Evolutionary conservation across 2,797 vertebrate genomes (phyloP).

Genomic region (Notamacropus eugenii): DNA sequence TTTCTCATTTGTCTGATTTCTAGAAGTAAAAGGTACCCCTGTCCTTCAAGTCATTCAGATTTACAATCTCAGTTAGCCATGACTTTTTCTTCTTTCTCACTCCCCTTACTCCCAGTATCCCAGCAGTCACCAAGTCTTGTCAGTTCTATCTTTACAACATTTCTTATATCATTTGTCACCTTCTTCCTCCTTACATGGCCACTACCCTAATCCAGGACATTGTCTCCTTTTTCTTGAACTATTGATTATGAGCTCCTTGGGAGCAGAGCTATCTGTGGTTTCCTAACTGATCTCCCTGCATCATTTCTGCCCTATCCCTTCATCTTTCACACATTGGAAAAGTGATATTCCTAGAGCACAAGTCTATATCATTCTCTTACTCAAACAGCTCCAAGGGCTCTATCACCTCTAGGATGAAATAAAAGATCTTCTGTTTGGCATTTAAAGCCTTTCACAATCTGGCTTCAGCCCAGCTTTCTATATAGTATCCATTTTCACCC

Average conservation of each 20-base stretch:
- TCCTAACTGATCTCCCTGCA: slow-evolving; percentile 1
- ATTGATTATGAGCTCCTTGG: slow-evolving; percentile 12
- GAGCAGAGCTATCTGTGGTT: neutral
- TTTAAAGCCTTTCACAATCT: neutral
- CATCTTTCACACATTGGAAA: neutral
- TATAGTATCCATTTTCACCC: neutral
- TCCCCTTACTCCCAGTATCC: neutral
- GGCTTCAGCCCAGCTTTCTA: neutral
- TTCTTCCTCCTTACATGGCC: neutral
- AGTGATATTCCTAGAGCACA: neutral
- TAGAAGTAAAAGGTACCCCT: neutral
- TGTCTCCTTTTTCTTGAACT: neutral
- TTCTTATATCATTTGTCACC: neutral
- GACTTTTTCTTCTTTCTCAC: neutral
- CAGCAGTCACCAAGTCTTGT: neutral
- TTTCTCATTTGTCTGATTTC: neutral
- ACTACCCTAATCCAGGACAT: neutral
- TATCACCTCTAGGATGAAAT: neutral
- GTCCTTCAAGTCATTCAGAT: neutral
- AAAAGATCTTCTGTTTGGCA: neutral
- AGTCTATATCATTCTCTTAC: neutral
- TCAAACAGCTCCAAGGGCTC: neutral
- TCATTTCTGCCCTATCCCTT: neutral
- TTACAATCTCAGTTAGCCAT: neutral
- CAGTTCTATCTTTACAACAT: neutral